phyloP scores from a whole-genome alignment of 2,113 vertebrate species.

The Megaceryle torquata region DNA sequence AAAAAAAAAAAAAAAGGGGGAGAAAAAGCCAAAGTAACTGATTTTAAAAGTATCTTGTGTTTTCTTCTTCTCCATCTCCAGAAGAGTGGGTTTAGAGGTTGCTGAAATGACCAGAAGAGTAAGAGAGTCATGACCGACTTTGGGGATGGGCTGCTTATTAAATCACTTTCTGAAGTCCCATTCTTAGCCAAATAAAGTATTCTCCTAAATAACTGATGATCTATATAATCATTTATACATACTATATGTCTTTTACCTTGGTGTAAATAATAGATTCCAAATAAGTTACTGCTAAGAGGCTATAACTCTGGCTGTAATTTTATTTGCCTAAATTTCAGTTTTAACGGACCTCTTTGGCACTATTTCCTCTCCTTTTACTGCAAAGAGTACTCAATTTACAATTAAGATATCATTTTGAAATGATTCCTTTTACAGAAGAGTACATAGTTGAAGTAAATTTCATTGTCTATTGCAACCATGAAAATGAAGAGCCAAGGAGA shows the following conservation, averaged over 20 bases:
- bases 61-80: not conserved
- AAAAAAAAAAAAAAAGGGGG: too few species aligned
- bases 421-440: slow-evolving; percentile 31
- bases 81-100: not conserved
- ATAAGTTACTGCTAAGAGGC: not conserved
- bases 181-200: not conserved
- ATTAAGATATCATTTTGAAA: slow-evolving; percentile 34
- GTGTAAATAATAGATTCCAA: not conserved
- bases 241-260: not conserved
- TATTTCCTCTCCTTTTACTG: not conserved
- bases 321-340: not conserved
- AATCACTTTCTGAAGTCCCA: not conserved
- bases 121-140: not conserved
- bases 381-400: not conserved
- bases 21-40: not conserved
- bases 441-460: slow-evolving; percentile 40
- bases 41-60: not conserved
- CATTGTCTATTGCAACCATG: slow-evolving; percentile 18
- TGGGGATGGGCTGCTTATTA: not conserved
- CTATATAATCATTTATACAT: not conserved
- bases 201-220: not conserved
- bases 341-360: not conserved
- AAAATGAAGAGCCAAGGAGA: slow-evolving; percentile 48
- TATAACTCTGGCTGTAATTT: not conserved
- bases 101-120: not conserved